Evolutionary conservation across 2,797 vertebrate species (phyloP).

Genomic region (Nannoperca australis): DNA sequence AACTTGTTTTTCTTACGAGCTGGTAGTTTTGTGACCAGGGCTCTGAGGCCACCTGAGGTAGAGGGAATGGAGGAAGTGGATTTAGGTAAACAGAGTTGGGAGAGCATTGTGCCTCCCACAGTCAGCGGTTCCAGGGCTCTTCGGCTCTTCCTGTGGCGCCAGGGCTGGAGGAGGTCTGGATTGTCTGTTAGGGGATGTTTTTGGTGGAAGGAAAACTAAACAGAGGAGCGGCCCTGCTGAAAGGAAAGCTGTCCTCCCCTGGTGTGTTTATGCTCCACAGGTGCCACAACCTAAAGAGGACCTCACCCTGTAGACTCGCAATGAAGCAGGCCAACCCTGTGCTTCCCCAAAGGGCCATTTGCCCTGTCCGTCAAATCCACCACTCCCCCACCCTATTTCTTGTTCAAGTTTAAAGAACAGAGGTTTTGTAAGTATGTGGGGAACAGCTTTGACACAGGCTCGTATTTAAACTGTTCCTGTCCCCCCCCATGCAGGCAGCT

Average conservation of each 20-base stretch:
- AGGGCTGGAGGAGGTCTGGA: constrained; percentile 69
- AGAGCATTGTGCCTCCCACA: constrained; percentile 76
- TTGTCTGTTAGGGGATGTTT: constrained; percentile 83
- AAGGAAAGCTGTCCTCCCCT: constrained; percentile 74
- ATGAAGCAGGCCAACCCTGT: constrained; percentile 32
- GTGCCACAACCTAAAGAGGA: constrained; percentile 68
- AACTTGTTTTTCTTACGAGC: constrained; percentile 65
- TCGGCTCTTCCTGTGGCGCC: constrained; percentile 76
- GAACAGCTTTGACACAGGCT: neutral
- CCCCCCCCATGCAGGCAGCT: neutral
- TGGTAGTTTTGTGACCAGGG: constrained; percentile 57
- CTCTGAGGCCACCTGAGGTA: constrained; percentile 68
- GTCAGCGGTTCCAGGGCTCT: constrained; percentile 69
- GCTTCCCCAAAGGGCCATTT: constrained; percentile 44
- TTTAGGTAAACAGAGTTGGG: constrained; percentile 77
- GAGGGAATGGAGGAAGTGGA: constrained; percentile 72
- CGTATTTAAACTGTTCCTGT: neutral
- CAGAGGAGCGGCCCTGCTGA: constrained; percentile 67
- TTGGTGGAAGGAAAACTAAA: constrained; percentile 78
- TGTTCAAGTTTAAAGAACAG: constrained; percentile 13
- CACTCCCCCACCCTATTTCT: neutral
- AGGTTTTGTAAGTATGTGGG: constrained; percentile 5
- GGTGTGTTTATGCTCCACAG: constrained; percentile 80
- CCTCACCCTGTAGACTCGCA: constrained; percentile 54
- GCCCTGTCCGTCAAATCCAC: constrained; percentile 38